Conservation (phyloP, 2,888 invertebrate genomes). For the Torymus tubicola region DNA sequence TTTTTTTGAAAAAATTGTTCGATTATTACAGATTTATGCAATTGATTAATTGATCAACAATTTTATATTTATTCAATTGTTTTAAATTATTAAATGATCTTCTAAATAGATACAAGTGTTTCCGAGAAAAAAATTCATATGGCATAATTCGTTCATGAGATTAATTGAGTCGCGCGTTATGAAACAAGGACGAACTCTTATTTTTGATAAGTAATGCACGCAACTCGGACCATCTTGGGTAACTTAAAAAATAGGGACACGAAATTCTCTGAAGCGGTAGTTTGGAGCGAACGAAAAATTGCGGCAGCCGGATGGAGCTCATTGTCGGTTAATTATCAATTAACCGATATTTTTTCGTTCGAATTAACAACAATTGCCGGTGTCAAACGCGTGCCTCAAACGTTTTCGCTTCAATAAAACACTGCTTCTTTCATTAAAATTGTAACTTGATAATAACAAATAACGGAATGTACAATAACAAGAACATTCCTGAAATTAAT, state of each 20-base stretch:
- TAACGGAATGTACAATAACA: no score
- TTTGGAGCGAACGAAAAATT: slow-evolving; percentile 38
- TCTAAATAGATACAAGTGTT: no score
- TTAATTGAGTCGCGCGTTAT: neutral
- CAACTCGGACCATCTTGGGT: neutral
- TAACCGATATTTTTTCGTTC: slow-evolving; percentile 49
- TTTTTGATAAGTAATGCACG: neutral
- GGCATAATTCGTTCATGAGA: neutral
- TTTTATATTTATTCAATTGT: no score
- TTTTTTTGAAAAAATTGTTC: no score
- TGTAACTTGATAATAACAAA: no score
- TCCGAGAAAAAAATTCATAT: no score
- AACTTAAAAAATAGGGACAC: slow-evolving; percentile 17
- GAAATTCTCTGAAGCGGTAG: slow-evolving; percentile 7
- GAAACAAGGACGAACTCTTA: neutral
- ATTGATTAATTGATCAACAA: no score
- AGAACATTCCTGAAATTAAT: neutral
- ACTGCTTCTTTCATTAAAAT: neutral
- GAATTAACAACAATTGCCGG: slow-evolving; percentile 24
- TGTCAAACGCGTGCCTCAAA: slow-evolving; percentile 4
- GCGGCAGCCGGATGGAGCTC: slow-evolving; percentile 45
- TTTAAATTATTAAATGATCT: no score
- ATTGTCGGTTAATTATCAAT: slow-evolving; percentile 54
- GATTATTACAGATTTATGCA: no score
- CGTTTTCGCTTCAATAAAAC: neutral